phyloP scores from a whole-genome alignment of 2,888 invertebrate genomes.

The Cheilosia pagana region DNA sequence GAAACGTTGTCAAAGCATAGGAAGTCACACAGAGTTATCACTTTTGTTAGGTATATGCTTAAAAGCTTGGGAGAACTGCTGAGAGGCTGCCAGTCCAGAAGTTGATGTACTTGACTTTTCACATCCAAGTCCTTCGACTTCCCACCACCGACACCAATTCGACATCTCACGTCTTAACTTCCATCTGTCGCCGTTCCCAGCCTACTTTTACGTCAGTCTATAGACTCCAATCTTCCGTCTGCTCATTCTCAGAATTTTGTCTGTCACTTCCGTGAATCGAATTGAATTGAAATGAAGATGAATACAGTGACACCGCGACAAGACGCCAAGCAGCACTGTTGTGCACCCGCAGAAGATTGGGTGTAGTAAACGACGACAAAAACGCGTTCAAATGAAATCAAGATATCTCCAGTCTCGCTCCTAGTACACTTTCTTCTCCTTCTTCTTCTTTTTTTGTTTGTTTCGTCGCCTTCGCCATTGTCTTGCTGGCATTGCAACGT shows the following conservation, averaged over 20 bases:
- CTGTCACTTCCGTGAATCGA: slow-evolving; percentile 63
- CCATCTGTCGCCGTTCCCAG: slow-evolving; percentile 41
- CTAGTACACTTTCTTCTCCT: slow-evolving; percentile 15
- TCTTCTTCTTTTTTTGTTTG: neutral
- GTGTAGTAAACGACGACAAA: slow-evolving; percentile 37
- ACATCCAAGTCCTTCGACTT: neutral
- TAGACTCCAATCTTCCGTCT: slow-evolving; percentile 4
- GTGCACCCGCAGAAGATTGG: neutral
- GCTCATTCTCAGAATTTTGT: slow-evolving; percentile 27
- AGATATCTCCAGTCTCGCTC: slow-evolving; percentile 54
- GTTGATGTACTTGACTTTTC: too few relatives aligned
- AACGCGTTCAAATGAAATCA: slow-evolving; percentile 70
- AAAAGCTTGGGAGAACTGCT: too few relatives aligned
- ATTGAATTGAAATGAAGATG: slow-evolving; percentile 64
- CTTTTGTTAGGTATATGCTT: too few relatives aligned
- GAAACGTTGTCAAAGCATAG: too few relatives aligned
- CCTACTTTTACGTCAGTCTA: slow-evolving; percentile 46
- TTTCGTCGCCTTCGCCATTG: slow-evolving; percentile 33
- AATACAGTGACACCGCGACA: slow-evolving; percentile 46
- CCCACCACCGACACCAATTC: neutral
- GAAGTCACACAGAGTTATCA: too few relatives aligned
- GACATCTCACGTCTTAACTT: slow-evolving; percentile 24
- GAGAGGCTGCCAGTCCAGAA: too few relatives aligned
- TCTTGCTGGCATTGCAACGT: slow-evolving; percentile 58
- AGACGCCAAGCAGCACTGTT: slow-evolving; percentile 9